phyloP scores from a whole-genome alignment of 2,797 vertebrate genomes.

The Danio tinwini region DNA sequence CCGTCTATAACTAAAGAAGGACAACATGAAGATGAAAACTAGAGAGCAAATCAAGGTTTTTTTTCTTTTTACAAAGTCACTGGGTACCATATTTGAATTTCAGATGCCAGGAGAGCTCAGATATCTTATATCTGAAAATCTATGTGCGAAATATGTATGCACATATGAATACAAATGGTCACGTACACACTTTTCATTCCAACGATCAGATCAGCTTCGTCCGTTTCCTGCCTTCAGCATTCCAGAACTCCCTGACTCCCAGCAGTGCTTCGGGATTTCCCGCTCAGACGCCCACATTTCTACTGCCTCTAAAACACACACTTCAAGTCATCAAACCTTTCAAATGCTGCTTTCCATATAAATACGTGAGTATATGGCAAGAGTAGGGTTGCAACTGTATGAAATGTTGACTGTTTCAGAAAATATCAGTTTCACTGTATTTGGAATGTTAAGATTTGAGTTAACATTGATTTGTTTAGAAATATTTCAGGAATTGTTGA shows the following conservation, averaged over 20 bases:
- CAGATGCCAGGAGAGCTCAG: not conserved
- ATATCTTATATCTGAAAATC: not conserved
- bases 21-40: not conserved
- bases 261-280: constrained; percentile 41
- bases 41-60: not conserved
- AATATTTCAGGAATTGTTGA: not conserved
- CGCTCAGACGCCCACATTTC: constrained; percentile 32
- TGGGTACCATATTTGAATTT: not conserved
- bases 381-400: not conserved
- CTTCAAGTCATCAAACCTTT: constrained; percentile 12
- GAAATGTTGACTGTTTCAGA: not conserved
- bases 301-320: constrained; percentile 16
- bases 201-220: constrained; percentile 50
- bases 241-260: constrained; percentile 48
- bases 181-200: constrained; percentile 49
- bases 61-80: not conserved
- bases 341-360: not conserved
- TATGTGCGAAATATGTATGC: constrained; percentile 5
- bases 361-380: not conserved
- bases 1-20: not conserved
- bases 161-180: constrained; percentile 18
- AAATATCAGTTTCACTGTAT: not conserved
- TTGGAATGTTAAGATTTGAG: not conserved
- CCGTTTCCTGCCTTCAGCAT: constrained; percentile 49
- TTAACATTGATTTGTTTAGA: not conserved